Evolutionary conservation across 2,888 invertebrate species (phyloP), one percentile per base, ranked within the genome.

Genomic region (Chirona hameri): DNA sequence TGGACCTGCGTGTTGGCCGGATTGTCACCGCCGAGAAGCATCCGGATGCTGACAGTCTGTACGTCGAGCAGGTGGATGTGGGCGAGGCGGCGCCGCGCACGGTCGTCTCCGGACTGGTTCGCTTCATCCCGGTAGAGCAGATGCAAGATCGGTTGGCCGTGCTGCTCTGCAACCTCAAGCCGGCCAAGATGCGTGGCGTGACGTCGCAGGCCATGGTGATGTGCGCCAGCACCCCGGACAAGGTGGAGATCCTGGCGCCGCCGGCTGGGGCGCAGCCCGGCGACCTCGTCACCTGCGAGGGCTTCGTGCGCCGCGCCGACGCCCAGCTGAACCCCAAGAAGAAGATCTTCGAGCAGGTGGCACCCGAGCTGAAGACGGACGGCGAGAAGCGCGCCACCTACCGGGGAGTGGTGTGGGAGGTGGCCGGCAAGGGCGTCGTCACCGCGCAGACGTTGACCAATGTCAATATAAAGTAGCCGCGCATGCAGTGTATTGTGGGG

Each of bases 161-260:
- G 86, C 92, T 98, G 1, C 89, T 98, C 72, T 96, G 96, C 86
- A 98, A 98, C 88, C 90, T 98, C 80, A 98, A 98, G 88, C 96
- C 98, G 81, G 96, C 94, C 0, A 98, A 98, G 90, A 95, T 99
- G 93, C 91, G 98, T 55, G 91, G 91, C 4, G 90, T 98, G 29
- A 91, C 92, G 82, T 97, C 97, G 0, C 94, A 97, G 88, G 98
- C 94, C 3, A 98, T 98, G 98, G 96, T 98, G 12, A 95, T 98
- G 95, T 98, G 98, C 89, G 97, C 97, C 5, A 88, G 88, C 57
- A 86, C 81, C 15, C 82, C 83, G 57, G 84, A 84, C 3, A 83
- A 80, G n/a, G 94, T 96, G 1, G 96, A 97, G 90, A 92, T 96
- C 2, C 89, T 97, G 0, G 88, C 90, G 81, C 95, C 96, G 21